These are phyloP conservation scores for Lanius ludovicianus DNA, from an alignment of 2,113 vertebrate species.

Conservation along the genomic window DNA sequence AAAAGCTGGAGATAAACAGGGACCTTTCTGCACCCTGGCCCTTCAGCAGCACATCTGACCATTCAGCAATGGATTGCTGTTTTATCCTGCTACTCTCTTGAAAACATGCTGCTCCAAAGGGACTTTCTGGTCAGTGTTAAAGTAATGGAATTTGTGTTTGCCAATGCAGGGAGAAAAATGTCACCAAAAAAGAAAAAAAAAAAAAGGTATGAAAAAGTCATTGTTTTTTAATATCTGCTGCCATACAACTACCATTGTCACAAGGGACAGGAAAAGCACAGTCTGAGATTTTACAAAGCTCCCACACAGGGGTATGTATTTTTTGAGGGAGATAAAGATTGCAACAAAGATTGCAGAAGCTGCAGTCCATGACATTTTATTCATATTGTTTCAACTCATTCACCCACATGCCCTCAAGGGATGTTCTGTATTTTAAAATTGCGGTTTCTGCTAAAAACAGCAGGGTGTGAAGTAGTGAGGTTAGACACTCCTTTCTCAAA, in stretches of 20 bases:
- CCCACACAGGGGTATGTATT: neutral
- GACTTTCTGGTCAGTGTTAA: neutral
- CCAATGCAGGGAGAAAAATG: neutral
- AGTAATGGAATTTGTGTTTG: neutral
- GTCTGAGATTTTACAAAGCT: constrained; percentile 9
- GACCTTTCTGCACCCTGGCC: neutral
- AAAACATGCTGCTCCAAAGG: neutral
- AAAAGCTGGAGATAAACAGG: neutral
- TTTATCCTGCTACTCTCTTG: neutral
- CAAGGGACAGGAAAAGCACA: neutral
- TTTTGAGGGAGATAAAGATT: neutral
- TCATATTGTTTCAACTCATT: constrained; percentile 4
- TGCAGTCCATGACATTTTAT: neutral
- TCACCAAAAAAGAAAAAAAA: neutral
- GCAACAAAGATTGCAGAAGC: neutral
- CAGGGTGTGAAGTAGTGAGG: neutral
- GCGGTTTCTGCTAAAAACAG: neutral
- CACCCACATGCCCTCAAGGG: neutral
- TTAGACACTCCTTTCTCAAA: neutral
- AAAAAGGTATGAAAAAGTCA: neutral
- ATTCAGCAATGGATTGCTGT: fast-evolving
- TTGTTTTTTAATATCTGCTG: neutral
- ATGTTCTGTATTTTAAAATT: neutral
- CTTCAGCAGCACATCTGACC: neutral
- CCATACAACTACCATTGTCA: neutral